Evolutionary conservation across 1,140 invertebrate genomes (phyloP), one percentile per base, ranked within the genome.

Genomic region (Solenopsis fugax): DNA sequence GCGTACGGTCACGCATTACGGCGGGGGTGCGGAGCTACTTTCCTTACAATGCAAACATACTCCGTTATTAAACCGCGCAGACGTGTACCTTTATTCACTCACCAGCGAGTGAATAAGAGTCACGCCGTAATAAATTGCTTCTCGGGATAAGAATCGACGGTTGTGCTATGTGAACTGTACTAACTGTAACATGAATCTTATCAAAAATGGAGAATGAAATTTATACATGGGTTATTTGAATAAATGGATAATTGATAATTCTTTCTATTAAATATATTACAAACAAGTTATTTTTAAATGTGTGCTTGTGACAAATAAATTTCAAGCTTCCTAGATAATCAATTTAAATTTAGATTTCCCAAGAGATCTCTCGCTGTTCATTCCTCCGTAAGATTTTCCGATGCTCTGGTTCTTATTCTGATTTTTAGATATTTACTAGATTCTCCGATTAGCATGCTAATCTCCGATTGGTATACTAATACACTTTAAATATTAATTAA

Each of bases 11-110:
- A 50, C 67, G 80, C 29, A 64, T 60, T 21, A n/a, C 52, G 80
- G 29, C 24, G 73, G 64, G 69, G 54, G 41, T 24, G 69, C 72
- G 60, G 54, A 58, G 69, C 71, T 82, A 58, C 69, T 76, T 76
- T 86, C 24, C 54, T 75, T 65, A 41, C 75, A 88, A 85, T 37
- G 80, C 56, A 88, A 80, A 86, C 67, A 82, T 50, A 84, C 77
- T 88, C 62, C 82, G 75, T 87, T 90, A 90, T 91, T 91, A 88
- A 90, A 90, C 87, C 81, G 64, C 67, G 54, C 29, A 76, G 41
- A 89, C 73, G 62, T 89, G 80, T 87, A 77, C 62, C 41, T 89
- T 90, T 90, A 89, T 82, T 90, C 84, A 77, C 85, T 82, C 71
- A 87, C 76, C 62, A 56, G 73, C 85, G 73, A 81, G 86, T 89